Evolutionary conservation across 2,888 invertebrate genomes (phyloP).

Genomic region (Megamerina dolium): DNA sequence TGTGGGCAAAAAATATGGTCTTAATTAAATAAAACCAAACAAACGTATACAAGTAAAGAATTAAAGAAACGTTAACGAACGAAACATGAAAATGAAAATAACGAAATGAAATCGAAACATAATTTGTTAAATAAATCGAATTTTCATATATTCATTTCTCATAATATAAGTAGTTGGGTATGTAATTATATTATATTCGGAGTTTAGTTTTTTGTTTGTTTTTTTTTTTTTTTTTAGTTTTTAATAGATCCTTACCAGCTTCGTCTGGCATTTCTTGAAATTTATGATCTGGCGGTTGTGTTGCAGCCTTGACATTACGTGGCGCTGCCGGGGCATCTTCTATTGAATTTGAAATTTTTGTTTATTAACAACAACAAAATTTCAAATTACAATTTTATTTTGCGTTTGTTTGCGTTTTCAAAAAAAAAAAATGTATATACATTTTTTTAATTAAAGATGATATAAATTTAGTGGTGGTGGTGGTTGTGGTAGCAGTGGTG

Average conservation of each 20-base stretch:
- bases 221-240: conserved; percentile 1
- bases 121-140: too few relatives aligned
- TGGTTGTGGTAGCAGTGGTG: conserved; percentile 6
- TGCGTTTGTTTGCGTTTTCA: conserved; percentile 20
- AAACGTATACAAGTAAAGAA: too few relatives aligned
- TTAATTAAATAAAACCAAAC: too few relatives aligned
- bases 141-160: too few relatives aligned
- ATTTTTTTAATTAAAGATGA: conserved; percentile 5
- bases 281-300: conserved; percentile 61
- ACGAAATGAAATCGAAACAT: too few relatives aligned
- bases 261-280: conserved; percentile 65
- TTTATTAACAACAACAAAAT: conserved; percentile 25
- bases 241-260: conserved; percentile 56
- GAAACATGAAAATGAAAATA: too few relatives aligned
- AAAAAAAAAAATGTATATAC: conserved; percentile 5
- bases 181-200: too few relatives aligned
- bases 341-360: conserved; percentile 44
- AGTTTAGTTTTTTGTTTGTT: too few relatives aligned
- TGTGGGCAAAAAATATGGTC: too few relatives aligned
- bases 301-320: conserved; percentile 52
- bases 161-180: too few relatives aligned
- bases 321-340: conserved; percentile 50
- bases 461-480: conserved; percentile 1
- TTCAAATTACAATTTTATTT: conserved; percentile 36
- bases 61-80: too few relatives aligned